Conservation (phyloP, 2,797 vertebrate species). For the Paguma larvata region DNA sequence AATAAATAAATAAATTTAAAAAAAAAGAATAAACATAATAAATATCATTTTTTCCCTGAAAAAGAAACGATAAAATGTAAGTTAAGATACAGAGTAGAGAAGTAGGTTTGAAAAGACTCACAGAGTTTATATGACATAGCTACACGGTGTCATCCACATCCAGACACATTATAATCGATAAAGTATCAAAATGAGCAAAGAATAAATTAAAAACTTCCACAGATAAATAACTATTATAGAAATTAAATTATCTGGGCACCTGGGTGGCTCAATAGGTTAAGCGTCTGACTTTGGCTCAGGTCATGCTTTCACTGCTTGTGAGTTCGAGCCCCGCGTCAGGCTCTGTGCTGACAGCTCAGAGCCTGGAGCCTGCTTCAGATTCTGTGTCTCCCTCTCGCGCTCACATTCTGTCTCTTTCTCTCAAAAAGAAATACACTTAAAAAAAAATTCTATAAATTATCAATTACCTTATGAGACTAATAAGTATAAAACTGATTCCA, state of each 20-base stretch:
- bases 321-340: too few relatives aligned
- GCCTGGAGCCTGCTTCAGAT: too few relatives aligned
- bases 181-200: background rate
- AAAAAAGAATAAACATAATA: background rate
- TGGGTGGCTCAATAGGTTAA: too few relatives aligned
- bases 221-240: background rate
- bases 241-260: background rate
- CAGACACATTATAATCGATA: constrained; percentile 8
- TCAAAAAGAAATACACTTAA: too few relatives aligned
- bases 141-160: background rate
- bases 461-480: background rate
- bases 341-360: too few relatives aligned
- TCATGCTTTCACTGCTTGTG: too few relatives aligned
- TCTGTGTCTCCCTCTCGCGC: too few relatives aligned
- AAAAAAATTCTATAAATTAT: background rate
- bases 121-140: background rate
- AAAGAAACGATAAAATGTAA: background rate
- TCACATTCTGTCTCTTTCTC: too few relatives aligned
- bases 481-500: background rate
- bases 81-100: background rate
- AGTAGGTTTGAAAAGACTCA: background rate
- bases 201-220: constrained; percentile 32
- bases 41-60: background rate
- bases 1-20: background rate
- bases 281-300: too few relatives aligned